Conservation (phyloP, 2,888 invertebrate species). For the Polia nebulosa region DNA sequence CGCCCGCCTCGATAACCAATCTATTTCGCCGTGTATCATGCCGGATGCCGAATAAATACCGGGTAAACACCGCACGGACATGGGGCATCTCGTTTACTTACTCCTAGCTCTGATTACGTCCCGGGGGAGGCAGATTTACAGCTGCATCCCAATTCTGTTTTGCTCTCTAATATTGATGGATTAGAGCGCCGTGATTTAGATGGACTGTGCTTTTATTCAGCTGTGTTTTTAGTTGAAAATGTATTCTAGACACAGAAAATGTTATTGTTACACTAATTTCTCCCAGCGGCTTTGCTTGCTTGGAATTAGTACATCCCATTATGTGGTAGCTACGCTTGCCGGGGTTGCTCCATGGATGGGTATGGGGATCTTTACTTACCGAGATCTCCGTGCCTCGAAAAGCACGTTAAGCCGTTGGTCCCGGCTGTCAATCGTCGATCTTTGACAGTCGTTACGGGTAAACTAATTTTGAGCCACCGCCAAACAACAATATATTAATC, state of each 20-base stretch:
- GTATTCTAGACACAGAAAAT: background rate
- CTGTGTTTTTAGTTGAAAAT: background rate
- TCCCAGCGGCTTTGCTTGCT: no score
- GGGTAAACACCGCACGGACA: conserved; percentile 13
- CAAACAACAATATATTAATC: no score
- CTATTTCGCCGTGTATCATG: conserved; percentile 16
- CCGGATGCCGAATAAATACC: background rate
- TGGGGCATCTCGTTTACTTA: conserved; percentile 35
- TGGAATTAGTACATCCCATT: no score
- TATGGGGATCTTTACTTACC: no score
- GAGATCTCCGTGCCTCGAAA: no score
- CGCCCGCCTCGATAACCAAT: conserved; percentile 5
- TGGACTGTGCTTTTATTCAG: conserved; percentile 1
- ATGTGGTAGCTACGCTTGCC: no score
- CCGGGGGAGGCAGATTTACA: conserved; percentile 30
- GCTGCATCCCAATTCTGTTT: conserved; percentile 17
- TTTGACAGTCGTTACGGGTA: no score
- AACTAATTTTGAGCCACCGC: no score
- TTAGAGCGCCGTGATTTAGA: conserved; percentile 17
- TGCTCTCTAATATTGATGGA: conserved; percentile 39
- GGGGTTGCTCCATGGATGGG: no score
- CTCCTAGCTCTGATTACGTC: conserved; percentile 47
- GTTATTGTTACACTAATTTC: background rate
- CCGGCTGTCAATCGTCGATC: no score
- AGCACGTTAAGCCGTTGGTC: no score